phyloP scores from a whole-genome alignment of 1,140 invertebrate species.

The Dendroctonus valens region DNA sequence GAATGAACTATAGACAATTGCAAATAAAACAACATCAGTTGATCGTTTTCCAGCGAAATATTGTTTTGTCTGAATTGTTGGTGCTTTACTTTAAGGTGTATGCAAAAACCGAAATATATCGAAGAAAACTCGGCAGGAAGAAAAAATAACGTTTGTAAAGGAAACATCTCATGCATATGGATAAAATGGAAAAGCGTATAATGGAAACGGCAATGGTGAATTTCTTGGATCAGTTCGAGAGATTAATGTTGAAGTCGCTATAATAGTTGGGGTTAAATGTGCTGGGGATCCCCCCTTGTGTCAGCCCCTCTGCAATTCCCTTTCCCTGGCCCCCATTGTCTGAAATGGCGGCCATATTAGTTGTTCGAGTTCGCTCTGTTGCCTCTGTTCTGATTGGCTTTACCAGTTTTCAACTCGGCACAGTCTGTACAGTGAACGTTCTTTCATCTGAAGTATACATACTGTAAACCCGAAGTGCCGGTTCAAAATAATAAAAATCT shows the following conservation, averaged over 20 bases:
- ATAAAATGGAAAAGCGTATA: conserved; percentile 24
- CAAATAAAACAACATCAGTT: no score
- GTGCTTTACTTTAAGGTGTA: no score
- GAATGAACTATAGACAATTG: no score
- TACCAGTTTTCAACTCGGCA: conserved; percentile 47
- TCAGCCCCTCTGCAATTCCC: conserved; percentile 45
- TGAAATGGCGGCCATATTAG: conserved; percentile 52
- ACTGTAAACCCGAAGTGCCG: conserved; percentile 23
- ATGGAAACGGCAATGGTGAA: conserved; percentile 27
- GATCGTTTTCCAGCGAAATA: no score
- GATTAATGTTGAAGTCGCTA: conserved; percentile 41
- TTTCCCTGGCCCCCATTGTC: conserved; percentile 50
- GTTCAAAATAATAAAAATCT: conserved; percentile 27
- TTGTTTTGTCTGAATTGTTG: no score
- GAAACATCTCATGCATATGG: conserved; percentile 18
- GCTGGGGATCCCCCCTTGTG: conserved; percentile 39
- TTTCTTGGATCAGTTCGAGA: conserved; percentile 30
- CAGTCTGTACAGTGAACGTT: conserved; percentile 45
- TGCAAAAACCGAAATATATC: no score
- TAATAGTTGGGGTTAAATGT: conserved; percentile 41
- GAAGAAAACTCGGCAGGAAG: neutral
- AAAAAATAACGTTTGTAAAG: conserved; percentile 10
- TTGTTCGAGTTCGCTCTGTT: conserved; percentile 47
- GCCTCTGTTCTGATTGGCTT: conserved; percentile 52
- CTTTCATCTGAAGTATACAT: conserved; percentile 35